A percentile compares a stretch with the other conserved stretches of the same genome.
Evolutionary conservation across 2,113 vertebrate species (phyloP).

Genomic region (Hystrix cristata): DNA sequence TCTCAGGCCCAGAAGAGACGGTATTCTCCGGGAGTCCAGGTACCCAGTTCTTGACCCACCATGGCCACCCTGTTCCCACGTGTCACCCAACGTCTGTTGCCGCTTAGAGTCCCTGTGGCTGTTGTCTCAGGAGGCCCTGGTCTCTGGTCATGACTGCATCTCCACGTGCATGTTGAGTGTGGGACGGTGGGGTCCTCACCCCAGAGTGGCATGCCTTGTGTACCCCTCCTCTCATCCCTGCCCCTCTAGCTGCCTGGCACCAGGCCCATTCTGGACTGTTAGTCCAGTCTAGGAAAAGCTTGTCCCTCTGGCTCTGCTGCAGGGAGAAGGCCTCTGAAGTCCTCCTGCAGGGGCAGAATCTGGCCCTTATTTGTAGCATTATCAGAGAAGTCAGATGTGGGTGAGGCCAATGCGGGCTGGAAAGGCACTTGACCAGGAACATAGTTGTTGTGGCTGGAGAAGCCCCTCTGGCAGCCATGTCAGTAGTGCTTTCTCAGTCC

Average conservation of each 20-base stretch:
- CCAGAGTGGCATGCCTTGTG: slow-evolving; percentile 51
- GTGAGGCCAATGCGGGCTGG: not conserved
- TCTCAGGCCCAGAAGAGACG: slow-evolving; percentile 97
- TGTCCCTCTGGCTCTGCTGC: not conserved
- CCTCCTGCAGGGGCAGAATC: not conserved
- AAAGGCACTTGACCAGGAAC: not conserved
- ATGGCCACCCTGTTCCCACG: not conserved
- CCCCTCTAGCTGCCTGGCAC: slow-evolving; percentile 17
- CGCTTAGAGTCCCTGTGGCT: slow-evolving; percentile 58
- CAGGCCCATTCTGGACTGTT: slow-evolving; percentile 31
- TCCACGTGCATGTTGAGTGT: slow-evolving; percentile 76
- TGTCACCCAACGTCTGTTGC: slow-evolving; percentile 55
- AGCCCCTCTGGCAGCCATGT: not conserved
- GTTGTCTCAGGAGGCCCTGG: slow-evolving; percentile 29
- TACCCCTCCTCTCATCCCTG: not conserved
- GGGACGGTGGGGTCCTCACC: not conserved
- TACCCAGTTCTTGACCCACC: slow-evolving; percentile 84
- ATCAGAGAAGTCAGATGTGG: not conserved
- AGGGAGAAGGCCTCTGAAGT: not conserved
- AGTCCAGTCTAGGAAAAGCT: slow-evolving; percentile 26
- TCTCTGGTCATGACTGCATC: slow-evolving; percentile 35
- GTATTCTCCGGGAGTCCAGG: slow-evolving; percentile 97
- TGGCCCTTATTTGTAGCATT: not conserved
- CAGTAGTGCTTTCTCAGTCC: not conserved
- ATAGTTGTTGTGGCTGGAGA: not conserved